Evolutionary conservation across 2,797 vertebrate species (phyloP).

Genomic region (Acrossocheilus fasciatus): DNA sequence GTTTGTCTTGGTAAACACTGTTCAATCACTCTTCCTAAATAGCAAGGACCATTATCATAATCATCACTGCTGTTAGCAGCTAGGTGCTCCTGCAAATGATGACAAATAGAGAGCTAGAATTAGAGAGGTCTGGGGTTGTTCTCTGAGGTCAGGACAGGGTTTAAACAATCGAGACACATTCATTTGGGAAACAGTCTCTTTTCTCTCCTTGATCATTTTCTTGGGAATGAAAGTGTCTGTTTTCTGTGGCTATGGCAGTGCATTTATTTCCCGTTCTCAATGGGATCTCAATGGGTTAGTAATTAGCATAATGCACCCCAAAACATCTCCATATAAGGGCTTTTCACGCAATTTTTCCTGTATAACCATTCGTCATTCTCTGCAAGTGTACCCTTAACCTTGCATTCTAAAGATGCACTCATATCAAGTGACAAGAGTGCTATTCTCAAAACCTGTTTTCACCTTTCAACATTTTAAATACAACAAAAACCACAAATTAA

Average conservation of each 20-base stretch:
- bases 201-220: slow-evolving; percentile 26
- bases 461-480: not conserved
- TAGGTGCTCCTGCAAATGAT: slow-evolving; percentile 46
- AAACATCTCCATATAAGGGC: slow-evolving; percentile 15
- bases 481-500: not conserved
- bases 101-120: slow-evolving; percentile 37
- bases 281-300: slow-evolving; percentile 2
- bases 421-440: not conserved
- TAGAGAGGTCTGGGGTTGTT: slow-evolving; percentile 16
- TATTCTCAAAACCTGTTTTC: not conserved
- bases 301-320: slow-evolving; percentile 5
- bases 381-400: not conserved
- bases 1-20: slow-evolving; percentile 39
- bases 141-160: slow-evolving; percentile 22
- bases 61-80: slow-evolving; percentile 41
- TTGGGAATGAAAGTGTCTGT: slow-evolving; percentile 25
- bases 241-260: not conserved
- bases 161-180: slow-evolving; percentile 43
- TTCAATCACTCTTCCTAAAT: slow-evolving; percentile 48
- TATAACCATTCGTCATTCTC: not conserved
- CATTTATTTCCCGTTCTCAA: slow-evolving; percentile 12
- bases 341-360: not conserved
- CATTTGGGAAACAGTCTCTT: slow-evolving; percentile 21
- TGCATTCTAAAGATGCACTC: not conserved
- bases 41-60: slow-evolving; percentile 41